Conservation (phyloP, 1,140 invertebrate species). For the Hylaeus volcanicus region DNA sequence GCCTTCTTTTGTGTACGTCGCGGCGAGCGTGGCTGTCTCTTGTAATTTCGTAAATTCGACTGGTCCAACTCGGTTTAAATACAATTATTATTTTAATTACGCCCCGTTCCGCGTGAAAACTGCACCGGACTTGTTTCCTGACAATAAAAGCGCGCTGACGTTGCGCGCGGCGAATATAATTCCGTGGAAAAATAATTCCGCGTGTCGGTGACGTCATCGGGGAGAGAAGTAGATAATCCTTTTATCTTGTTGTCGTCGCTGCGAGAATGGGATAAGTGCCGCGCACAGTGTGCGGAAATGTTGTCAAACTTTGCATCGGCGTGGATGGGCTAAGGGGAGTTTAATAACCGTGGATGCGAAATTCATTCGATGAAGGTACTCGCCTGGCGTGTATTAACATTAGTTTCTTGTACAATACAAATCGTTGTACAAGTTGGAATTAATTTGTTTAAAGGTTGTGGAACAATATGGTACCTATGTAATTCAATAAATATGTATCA, state of each 20-base stretch:
- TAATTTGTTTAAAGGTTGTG: no score
- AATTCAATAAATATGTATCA: no score
- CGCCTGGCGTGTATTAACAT: no score
- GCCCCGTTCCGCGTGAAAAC: not conserved
- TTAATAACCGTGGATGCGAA: not conserved
- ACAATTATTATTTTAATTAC: conserved; percentile 46
- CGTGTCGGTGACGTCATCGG: conserved; percentile 14
- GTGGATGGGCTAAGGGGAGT: no score
- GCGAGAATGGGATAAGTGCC: not conserved
- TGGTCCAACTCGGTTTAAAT: conserved; percentile 24
- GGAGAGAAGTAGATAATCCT: not conserved
- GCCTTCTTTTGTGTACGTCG: conserved; percentile 5
- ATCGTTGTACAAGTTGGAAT: no score
- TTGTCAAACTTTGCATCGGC: no score
- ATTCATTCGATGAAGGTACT: not conserved
- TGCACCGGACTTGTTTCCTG: conserved; percentile 1
- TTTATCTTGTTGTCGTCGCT: not conserved
- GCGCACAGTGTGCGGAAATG: no score
- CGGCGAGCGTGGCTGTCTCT: no score
- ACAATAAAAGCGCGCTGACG: conserved; percentile 7
- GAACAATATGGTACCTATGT: no score
- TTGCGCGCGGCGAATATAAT: not conserved
- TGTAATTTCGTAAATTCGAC: conserved; percentile 31
- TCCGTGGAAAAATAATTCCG: conserved; percentile 3
- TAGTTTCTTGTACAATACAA: no score